Percentiles rank a stretch among this genome's conserved stretches.
phyloP scores from a whole-genome alignment of 2,113 vertebrate genomes.

The Chamaea fasciata region DNA sequence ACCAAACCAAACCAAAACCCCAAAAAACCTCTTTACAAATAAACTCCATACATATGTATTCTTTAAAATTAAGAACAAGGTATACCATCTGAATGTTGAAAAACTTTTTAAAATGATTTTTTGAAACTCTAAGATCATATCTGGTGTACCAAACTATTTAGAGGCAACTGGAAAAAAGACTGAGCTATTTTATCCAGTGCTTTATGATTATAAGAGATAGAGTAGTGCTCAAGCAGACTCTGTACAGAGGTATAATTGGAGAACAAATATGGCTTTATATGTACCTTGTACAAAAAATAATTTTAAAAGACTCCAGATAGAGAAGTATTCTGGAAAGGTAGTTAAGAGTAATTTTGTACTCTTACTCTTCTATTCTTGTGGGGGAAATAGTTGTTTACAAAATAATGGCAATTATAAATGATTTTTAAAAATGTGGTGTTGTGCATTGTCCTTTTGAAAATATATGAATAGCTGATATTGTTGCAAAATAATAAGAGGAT shows the following conservation, averaged over 20 bases:
- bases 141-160: background rate
- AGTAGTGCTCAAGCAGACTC: background rate
- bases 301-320: background rate
- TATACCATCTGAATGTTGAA: background rate
- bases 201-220: background rate
- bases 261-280: background rate
- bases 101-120: background rate
- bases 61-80: background rate
- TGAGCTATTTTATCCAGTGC: background rate
- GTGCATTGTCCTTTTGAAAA: background rate
- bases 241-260: background rate
- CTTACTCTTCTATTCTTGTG: background rate
- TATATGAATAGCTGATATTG: background rate
- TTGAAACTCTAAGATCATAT: background rate
- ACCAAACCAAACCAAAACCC: too few relatives aligned
- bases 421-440: background rate
- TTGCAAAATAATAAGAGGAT: background rate
- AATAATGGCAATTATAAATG: background rate
- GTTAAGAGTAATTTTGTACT: background rate
- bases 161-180: background rate
- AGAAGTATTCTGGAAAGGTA: background rate
- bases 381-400: background rate
- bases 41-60: background rate
- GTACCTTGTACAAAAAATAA: background rate
- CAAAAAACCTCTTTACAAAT: background rate